Conservation (phyloP, 2,113 vertebrate species). For the Lasiurus borealis region DNA sequence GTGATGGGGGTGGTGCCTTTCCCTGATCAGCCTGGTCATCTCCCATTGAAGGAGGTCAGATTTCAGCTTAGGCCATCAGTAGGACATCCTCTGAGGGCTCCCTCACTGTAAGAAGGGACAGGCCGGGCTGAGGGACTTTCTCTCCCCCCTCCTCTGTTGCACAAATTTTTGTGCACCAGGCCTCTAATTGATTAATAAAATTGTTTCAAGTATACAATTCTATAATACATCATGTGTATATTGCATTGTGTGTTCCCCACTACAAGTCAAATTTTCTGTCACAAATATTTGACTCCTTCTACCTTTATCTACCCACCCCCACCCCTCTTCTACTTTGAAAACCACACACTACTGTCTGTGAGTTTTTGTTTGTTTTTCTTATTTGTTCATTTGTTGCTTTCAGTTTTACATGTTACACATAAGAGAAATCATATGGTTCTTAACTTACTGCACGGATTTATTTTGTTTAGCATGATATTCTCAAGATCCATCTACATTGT, state of each 20-base stretch:
- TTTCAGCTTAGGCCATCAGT: no score
- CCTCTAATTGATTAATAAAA: background rate
- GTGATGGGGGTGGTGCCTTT: no score
- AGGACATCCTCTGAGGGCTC: no score
- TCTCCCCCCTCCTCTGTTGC: no score
- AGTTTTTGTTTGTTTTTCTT: background rate
- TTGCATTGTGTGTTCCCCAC: background rate
- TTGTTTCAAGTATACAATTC: background rate
- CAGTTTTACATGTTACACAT: background rate
- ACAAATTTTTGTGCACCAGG: no score
- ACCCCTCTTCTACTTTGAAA: background rate
- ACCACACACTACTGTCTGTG: background rate
- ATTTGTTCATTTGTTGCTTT: background rate
- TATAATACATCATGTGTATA: background rate
- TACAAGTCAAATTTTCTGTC: background rate
- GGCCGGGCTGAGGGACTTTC: no score
- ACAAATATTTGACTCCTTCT: background rate
- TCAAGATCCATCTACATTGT: background rate
- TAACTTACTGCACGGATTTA: background rate
- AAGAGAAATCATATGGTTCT: background rate
- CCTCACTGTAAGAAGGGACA: no score
- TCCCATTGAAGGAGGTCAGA: no score
- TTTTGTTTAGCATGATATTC: background rate
- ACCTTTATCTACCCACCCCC: background rate
- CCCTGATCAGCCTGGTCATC: no score